Base-by-base conservation (phyloP, 2,888 invertebrate species). In the Lasioglossum pauxillum region DNA sequence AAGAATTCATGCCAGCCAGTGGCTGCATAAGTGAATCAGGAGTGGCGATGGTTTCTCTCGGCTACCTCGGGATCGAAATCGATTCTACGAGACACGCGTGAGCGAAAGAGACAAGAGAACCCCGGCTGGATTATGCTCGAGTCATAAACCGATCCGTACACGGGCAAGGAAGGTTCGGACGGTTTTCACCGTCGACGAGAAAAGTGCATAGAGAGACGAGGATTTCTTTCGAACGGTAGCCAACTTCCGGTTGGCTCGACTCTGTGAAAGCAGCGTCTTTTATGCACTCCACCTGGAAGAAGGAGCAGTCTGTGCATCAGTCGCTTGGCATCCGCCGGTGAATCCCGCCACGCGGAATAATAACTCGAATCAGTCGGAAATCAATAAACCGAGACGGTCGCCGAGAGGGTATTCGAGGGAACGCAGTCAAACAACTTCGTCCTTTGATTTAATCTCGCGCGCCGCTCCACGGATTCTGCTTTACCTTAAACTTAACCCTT, bases 211-310 rank as follows among this genome's bases (percentile, higher is more conserved):
- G 71, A 76, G 69, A 69, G 69, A 23, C 35, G 82, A 88, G 79
- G 85, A 89, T 91, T 92, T 86, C 86, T 81, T 49, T 79, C 84
- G 86, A 80, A 83, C 64, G 83, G 67, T 53, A 67, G 90, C 88
- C 90, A 91, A 92, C 90, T 92, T 91, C 89, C 89, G 89, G 86
- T 89, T 91, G 79, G 82, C 84, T 90, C 85, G 83, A 82, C 78
- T 88, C 84, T 86, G 88, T 87, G 88, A 92, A 92, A 92, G 91
- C 89, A 82, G 49, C 60, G 73, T 80, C 76, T 80, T 69, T 80
- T 77, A 80, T 80, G 27, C 14, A 72, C 84, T 76, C 60, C 41
- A 77, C 80, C 75, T 76, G 67, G 35, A 80, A n/a, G n/a, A 38
- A 64, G 27, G 35, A 44, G 35, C 73, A 53, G n/a, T 38, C 53